Evolutionary conservation across 2,113 vertebrate species (phyloP).

Genomic region (Malurus cyaneus): DNA sequence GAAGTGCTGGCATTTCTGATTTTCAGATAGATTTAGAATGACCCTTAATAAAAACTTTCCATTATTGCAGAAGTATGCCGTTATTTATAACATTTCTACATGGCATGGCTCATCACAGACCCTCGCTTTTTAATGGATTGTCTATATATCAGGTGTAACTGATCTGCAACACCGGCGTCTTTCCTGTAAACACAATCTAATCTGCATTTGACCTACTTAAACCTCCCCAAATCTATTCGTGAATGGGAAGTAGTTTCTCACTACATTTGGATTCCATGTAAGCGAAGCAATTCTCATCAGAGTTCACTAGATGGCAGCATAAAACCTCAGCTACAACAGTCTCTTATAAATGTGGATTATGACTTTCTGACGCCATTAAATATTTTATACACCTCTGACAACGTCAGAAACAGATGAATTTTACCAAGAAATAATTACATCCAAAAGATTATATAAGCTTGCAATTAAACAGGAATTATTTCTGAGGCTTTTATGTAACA

Average conservation of each 20-base stretch:
- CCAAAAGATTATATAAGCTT: neutral
- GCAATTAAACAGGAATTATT: neutral
- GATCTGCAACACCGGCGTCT: neutral
- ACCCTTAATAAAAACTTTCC: neutral
- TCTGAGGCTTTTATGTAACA: neutral
- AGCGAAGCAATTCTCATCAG: neutral
- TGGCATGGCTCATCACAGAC: neutral
- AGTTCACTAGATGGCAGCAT: constrained; percentile 35
- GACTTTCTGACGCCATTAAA: neutral
- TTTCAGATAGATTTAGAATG: neutral
- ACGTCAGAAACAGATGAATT: neutral
- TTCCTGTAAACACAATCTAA: neutral
- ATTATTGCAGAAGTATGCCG: neutral
- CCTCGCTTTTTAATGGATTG: neutral
- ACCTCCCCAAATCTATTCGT: neutral
- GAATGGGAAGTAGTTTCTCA: neutral
- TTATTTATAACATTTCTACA: neutral
- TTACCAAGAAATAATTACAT: neutral
- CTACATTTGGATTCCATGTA: neutral
- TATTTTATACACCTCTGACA: neutral
- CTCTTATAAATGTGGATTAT: neutral
- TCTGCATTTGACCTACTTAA: neutral
- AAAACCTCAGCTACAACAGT: neutral
- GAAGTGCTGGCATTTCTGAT: neutral
- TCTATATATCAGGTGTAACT: neutral